A percentile compares a stretch with the other conserved stretches of the same genome.
These are phyloP conservation scores for Fissipunctia ypsillon DNA, from an alignment of 2,888 invertebrate species.

Conservation along the genomic window DNA sequence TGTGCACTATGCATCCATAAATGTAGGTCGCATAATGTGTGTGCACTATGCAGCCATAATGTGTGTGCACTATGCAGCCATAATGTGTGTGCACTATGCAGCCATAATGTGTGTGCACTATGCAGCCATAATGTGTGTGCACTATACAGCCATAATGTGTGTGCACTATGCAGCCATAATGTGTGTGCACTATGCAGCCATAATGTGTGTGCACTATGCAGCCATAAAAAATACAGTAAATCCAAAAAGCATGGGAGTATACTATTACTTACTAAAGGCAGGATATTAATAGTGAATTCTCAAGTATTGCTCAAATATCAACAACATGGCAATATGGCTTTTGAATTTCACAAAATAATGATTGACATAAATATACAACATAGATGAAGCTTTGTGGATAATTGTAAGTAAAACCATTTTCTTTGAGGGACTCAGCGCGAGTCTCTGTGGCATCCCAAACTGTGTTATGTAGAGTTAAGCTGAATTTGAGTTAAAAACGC, in stretches of 20 bases:
- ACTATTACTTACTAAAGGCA: too few relatives aligned
- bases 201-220: too few relatives aligned
- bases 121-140: not conserved
- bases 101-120: not conserved
- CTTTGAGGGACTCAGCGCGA: not conserved
- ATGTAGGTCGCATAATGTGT: constrained; percentile 3
- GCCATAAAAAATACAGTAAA: not conserved
- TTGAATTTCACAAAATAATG: not conserved
- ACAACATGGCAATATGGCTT: too few relatives aligned
- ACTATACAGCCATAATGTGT: constrained; percentile 1
- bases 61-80: not conserved
- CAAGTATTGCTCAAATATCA: not conserved
- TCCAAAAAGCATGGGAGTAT: not conserved
- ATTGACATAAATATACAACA: not conserved
- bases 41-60: not conserved
- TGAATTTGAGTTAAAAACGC: not conserved
- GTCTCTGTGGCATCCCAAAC: not conserved
- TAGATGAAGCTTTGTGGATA: not conserved
- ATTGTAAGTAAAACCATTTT: not conserved
- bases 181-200: too few relatives aligned
- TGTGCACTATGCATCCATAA: not conserved
- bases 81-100: too few relatives aligned
- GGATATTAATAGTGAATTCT: not conserved
- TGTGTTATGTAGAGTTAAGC: not conserved
- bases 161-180: not conserved